Conservation (phyloP, 30 jellyfish, hydroid and myxozoan species). For the Aurelia coerulea region DNA sequence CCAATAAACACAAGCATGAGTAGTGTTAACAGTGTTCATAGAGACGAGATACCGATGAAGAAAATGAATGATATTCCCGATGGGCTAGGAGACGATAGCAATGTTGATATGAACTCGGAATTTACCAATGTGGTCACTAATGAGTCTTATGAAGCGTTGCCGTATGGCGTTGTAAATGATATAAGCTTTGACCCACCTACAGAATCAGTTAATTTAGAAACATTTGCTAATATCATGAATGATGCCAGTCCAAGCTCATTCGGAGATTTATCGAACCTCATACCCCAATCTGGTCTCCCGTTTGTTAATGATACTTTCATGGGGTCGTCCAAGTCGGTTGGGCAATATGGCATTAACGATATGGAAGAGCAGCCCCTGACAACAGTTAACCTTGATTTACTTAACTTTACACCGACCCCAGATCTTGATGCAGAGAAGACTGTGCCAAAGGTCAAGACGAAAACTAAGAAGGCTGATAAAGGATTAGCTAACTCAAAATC, state of each 20-base stretch:
- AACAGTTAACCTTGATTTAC: constrained; percentile 29
- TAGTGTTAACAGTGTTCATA: constrained; percentile 4
- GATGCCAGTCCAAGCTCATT: constrained; percentile 13
- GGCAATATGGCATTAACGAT: neutral
- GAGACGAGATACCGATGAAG: constrained; percentile 2
- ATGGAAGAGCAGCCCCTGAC: constrained; percentile 24
- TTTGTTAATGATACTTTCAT: neutral
- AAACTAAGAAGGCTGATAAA: neutral
- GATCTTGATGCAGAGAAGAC: constrained; percentile 24
- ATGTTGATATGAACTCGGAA: constrained; percentile 17
- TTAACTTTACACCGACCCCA: constrained; percentile 1
- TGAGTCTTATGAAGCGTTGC: constrained; percentile 18
- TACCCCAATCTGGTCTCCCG: constrained; percentile 7
- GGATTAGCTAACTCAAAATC: neutral
- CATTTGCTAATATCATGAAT: constrained; percentile 34
- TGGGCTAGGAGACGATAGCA: constrained; percentile 5
- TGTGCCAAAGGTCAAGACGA: neutral
- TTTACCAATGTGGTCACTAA: constrained; percentile 15
- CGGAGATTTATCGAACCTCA: neutral
- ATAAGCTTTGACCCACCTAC: constrained; percentile 18
- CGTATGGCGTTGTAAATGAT: constrained; percentile 14
- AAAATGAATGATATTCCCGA: neutral
- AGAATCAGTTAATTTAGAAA: constrained; percentile 16
- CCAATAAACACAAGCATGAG: neutral
- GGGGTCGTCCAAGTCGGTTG: neutral